These are phyloP conservation scores for Clusia tigrina DNA, from an alignment of 2,888 invertebrate genomes.

Conservation along the genomic window DNA sequence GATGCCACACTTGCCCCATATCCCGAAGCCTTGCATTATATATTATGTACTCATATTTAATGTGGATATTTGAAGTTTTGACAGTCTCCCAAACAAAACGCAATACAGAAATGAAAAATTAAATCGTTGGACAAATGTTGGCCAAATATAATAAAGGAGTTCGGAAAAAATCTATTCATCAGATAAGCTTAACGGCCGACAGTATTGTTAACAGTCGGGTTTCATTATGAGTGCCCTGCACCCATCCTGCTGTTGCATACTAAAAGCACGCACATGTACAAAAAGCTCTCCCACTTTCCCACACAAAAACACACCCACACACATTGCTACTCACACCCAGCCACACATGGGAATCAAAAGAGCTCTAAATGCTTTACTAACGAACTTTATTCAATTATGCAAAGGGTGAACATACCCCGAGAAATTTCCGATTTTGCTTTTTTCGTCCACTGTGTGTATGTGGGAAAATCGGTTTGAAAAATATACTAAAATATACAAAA, in stretches of 20 bases:
- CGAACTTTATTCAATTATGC: constrained; percentile 40
- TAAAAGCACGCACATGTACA: not conserved
- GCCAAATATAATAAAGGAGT: not conserved
- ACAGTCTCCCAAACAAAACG: not conserved
- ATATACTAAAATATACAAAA: constrained; percentile 14
- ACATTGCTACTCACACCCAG: too few relatives aligned
- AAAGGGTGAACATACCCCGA: constrained; percentile 19
- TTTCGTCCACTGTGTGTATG: not conserved
- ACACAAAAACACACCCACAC: not conserved
- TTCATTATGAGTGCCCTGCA: constrained; percentile 21
- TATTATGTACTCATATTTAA: too few relatives aligned
- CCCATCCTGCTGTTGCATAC: not conserved
- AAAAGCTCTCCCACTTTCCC: too few relatives aligned
- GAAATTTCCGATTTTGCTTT: constrained; percentile 3
- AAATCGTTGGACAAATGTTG: not conserved
- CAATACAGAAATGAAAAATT: not conserved
- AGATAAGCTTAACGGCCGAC: constrained; percentile 32
- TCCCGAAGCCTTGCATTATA: too few relatives aligned
- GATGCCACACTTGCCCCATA: too few relatives aligned
- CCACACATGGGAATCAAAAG: not conserved
- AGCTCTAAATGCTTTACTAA: constrained; percentile 35
- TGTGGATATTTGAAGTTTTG: too few relatives aligned
- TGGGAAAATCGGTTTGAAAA: constrained; percentile 22
- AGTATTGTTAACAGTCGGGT: constrained; percentile 29
- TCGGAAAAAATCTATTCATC: constrained; percentile 24